Evolutionary conservation across 2,113 vertebrate genomes (phyloP).

Genomic region (Atrichornis clamosus): DNA sequence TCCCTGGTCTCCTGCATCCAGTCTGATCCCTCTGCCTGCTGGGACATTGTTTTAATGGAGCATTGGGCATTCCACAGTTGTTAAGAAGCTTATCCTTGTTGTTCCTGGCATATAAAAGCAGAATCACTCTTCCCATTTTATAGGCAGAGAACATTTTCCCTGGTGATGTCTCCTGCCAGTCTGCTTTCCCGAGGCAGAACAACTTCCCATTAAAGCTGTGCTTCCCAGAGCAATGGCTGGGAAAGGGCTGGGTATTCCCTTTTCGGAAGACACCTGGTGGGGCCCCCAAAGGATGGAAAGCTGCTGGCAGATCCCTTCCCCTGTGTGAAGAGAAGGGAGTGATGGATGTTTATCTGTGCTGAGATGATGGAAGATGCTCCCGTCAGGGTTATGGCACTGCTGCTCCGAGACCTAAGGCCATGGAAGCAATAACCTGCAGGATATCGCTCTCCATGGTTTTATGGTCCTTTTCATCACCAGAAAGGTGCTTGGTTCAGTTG

Average conservation of each 20-base stretch:
- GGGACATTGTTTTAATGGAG: neutral
- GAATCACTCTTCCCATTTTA: neutral
- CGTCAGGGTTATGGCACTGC: neutral
- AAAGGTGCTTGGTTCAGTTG: neutral
- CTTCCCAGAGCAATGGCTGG: neutral
- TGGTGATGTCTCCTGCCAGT: neutral
- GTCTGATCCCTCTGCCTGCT: neutral
- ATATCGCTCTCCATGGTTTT: neutral
- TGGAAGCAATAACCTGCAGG: neutral
- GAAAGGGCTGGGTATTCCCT: neutral
- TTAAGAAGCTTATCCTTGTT: neutral
- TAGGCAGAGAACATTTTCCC: neutral
- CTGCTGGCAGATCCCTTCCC: neutral
- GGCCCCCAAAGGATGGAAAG: neutral
- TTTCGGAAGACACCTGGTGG: neutral
- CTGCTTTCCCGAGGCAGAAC: neutral
- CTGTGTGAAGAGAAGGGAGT: neutral
- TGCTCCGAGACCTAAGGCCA: neutral
- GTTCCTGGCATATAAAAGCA: neutral
- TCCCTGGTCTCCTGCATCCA: neutral
- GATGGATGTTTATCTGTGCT: neutral
- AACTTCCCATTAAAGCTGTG: neutral
- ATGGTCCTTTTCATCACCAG: neutral
- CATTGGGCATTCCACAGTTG: neutral
- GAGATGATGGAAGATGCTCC: neutral